Evolutionary conservation across 1,140 invertebrate genomes (phyloP).

Genomic region (Musca vetustissima): DNA sequence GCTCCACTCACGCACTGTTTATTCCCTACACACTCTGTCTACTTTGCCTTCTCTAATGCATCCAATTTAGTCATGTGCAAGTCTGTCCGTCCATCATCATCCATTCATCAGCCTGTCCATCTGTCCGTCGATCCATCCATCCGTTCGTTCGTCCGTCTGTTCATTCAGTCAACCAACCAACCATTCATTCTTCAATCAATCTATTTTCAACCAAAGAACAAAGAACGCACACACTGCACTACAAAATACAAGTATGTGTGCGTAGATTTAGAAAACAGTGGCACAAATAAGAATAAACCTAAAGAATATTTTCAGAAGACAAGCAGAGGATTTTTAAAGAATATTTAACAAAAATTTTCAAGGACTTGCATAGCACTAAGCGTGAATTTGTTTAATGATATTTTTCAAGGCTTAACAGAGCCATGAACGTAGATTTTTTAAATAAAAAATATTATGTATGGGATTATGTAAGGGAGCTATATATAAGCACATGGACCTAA

Average conservation of each 20-base stretch:
- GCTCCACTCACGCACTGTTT: neutral
- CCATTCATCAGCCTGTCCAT: neutral
- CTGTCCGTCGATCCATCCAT: neutral
- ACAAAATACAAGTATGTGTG: neutral
- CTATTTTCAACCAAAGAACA: neutral
- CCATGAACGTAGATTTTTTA: no score
- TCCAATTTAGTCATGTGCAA: slow-evolving; percentile 19
- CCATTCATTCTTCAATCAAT: slow-evolving; percentile 15
- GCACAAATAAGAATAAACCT: no score
- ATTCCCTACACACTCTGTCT: neutral
- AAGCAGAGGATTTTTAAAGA: no score
- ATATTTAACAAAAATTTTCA: no score
- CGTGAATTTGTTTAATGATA: no score
- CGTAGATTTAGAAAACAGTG: no score
- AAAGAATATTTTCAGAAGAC: no score
- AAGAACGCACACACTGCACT: slow-evolving; percentile 13
- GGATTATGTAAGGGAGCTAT: no score
- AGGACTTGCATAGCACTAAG: no score
- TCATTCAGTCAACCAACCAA: neutral
- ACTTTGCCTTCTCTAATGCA: slow-evolving; percentile 13
- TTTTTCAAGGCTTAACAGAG: no score
- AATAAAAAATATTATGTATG: no score
- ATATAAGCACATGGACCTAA: no score
- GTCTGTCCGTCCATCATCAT: neutral
- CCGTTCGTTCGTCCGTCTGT: slow-evolving; percentile 2